Percentiles rank a stretch among this genome's conserved stretches.
Evolutionary conservation across 2,113 vertebrate genomes (phyloP).

Genomic region (Ceratotherium simum): DNA sequence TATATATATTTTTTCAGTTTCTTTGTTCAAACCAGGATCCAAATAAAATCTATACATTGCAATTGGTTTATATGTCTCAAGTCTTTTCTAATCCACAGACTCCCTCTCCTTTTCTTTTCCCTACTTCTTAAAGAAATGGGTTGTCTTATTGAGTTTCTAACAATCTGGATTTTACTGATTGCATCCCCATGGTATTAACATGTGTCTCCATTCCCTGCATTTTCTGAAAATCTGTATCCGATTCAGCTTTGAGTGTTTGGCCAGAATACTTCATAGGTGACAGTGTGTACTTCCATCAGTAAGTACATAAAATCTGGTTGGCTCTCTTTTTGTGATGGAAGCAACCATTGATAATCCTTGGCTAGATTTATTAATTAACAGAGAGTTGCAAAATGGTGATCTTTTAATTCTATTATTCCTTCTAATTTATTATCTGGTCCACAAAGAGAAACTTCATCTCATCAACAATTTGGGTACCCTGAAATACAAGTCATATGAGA

Average conservation of each 20-base stretch:
- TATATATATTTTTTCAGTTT: background rate
- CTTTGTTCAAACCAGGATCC: constrained; percentile 14
- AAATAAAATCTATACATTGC: background rate
- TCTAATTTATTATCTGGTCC: background rate
- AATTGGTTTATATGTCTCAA: background rate
- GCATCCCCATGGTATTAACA: background rate
- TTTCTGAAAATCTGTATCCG: background rate
- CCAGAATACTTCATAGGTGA: background rate
- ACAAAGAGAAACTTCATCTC: background rate
- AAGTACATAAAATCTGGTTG: background rate
- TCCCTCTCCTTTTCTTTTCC: background rate
- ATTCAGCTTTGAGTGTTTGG: background rate
- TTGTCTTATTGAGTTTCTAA: background rate
- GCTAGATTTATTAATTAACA: background rate
- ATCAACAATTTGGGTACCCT: background rate
- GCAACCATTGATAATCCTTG: background rate
- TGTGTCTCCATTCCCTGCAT: background rate
- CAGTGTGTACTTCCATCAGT: background rate
- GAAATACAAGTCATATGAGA: background rate
- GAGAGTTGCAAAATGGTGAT: background rate
- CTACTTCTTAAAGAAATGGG: background rate
- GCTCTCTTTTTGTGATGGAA: background rate
- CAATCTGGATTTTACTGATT: background rate
- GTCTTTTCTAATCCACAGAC: background rate
- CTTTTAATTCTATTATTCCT: background rate